phyloP scores from a whole-genome alignment of 2,888 invertebrate species.

The Catonia carolina region DNA sequence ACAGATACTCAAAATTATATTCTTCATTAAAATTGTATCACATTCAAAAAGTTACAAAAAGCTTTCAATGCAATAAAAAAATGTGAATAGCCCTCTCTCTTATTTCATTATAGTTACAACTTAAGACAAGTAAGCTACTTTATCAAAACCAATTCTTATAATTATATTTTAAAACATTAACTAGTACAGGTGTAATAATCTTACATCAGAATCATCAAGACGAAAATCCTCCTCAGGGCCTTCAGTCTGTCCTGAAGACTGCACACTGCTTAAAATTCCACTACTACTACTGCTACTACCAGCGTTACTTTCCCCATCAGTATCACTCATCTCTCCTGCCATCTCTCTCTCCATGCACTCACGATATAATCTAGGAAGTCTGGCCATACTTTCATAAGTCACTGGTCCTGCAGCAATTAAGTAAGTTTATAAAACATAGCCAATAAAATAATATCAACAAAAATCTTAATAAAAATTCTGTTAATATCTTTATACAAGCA shows the following conservation, averaged over 20 bases:
- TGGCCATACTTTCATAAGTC: conserved; percentile 76
- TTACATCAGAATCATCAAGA: conserved; percentile 35
- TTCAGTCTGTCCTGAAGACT: conserved; percentile 54
- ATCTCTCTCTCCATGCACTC: conserved; percentile 39
- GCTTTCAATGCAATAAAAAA: too few relatives aligned
- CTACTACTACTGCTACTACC: conserved; percentile 39
- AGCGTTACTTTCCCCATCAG: conserved; percentile 51
- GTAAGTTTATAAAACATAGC: too few relatives aligned
- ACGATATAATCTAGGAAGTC: conserved; percentile 75
- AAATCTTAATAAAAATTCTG: background rate
- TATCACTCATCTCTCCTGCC: conserved; percentile 37
- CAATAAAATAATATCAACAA: too few relatives aligned
- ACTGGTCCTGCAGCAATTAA: conserved; percentile 47
- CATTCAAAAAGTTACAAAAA: too few relatives aligned
- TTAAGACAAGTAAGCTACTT: too few relatives aligned
- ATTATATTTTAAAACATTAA: too few relatives aligned
- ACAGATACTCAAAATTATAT: too few relatives aligned
- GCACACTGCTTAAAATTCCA: conserved; percentile 33
- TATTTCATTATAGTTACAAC: too few relatives aligned
- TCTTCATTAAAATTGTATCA: too few relatives aligned
- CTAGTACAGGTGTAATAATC: background rate
- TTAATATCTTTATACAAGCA: too few relatives aligned
- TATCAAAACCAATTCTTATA: too few relatives aligned
- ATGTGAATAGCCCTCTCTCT: too few relatives aligned
- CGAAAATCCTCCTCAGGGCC: conserved; percentile 49